A percentile compares a stretch with the other conserved stretches of the same genome.
Evolutionary conservation across 2,113 vertebrate species (phyloP).

Genomic region (Bungarus multicinctus): DNA sequence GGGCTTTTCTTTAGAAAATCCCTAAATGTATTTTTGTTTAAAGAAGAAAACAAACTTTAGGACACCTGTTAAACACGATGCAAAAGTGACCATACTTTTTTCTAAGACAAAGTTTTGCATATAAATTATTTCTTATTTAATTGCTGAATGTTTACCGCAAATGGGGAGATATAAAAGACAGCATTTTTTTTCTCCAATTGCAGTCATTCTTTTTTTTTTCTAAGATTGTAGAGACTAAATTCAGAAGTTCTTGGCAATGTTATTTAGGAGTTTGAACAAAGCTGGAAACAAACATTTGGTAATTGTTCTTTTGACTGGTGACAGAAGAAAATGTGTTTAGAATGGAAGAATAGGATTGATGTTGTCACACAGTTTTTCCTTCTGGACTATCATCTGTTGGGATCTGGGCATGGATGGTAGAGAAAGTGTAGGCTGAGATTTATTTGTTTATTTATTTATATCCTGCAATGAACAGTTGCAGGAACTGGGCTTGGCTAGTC

Average conservation of each 20-base stretch:
- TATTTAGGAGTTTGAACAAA: not conserved
- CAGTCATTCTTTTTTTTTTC: not conserved
- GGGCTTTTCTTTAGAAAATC: conserved; percentile 35
- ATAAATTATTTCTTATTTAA: not conserved
- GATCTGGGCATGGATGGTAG: not conserved
- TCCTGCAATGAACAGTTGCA: too few species aligned
- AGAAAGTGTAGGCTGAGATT: not conserved
- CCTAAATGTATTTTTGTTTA: conserved; percentile 5
- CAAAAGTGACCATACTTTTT: not conserved
- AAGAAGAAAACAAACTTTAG: not conserved
- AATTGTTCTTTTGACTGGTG: not conserved
- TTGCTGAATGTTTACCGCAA: accelerated
- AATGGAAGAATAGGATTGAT: not conserved
- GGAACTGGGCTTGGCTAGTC: too few species aligned
- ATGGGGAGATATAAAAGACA: not conserved
- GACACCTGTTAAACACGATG: not conserved
- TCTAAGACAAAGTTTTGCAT: not conserved
- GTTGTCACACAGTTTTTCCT: not conserved
- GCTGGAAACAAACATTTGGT: not conserved
- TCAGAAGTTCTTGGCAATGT: not conserved
- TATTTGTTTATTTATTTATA: not conserved
- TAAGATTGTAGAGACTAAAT: not conserved
- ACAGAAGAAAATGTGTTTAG: not conserved
- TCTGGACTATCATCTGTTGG: not conserved
- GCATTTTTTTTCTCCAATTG: not conserved